phyloP scores from a whole-genome alignment of 92 coral and sea anemone species.

The Palythoa grandis region DNA sequence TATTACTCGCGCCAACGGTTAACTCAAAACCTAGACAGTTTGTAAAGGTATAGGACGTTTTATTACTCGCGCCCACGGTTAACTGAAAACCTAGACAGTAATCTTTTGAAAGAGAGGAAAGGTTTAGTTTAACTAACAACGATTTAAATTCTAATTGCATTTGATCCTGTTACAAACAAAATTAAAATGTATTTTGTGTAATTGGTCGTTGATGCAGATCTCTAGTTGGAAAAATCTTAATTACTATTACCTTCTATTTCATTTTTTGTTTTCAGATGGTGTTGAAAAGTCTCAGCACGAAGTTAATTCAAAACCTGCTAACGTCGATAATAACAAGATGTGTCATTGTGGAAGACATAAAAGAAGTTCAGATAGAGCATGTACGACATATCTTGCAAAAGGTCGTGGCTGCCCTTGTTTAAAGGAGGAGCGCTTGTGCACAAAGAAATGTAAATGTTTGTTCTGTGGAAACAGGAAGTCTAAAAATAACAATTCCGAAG shows the following conservation, averaged over 20 bases:
- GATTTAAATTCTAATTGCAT: neutral
- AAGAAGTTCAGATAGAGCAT: neutral
- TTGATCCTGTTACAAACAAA: neutral
- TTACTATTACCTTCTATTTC: neutral
- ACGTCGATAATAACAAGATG: neutral
- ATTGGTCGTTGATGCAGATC: neutral
- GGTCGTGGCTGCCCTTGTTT: conserved; percentile 5
- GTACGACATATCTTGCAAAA: neutral
- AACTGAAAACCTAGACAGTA: neutral
- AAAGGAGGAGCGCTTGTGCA: neutral
- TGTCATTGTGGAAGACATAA: conserved; percentile 2
- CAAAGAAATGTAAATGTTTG: neutral
- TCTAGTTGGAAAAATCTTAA: neutral
- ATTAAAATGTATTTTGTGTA: neutral
- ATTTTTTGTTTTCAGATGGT: neutral
- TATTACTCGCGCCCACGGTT: neutral
- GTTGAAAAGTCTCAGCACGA: neutral
- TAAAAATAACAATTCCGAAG: neutral
- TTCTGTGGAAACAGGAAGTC: neutral
- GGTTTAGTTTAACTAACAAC: neutral
- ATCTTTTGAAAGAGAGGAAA: neutral
- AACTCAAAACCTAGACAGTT: neutral
- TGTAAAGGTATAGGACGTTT: neutral
- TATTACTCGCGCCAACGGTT: neutral
- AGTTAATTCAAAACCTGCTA: neutral